These are phyloP conservation scores for Coenonympha arcania DNA, from an alignment of 2,888 invertebrate species.

Conservation along the genomic window DNA sequence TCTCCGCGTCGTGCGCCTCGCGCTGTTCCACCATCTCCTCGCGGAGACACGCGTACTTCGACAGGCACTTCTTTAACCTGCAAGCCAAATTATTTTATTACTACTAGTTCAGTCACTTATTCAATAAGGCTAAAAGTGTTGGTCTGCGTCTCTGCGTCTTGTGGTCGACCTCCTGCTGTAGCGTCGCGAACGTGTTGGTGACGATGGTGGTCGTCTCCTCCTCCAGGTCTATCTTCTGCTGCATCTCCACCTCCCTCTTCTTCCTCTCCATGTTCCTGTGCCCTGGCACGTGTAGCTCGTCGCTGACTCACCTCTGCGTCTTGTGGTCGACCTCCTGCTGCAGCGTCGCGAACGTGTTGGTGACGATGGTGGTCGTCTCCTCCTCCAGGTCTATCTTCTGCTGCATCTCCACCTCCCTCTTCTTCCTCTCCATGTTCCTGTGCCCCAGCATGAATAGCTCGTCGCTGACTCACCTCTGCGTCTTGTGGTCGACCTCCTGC, in stretches of 20 bases:
- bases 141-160: constrained; percentile 88
- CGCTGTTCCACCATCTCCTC: constrained; percentile 69
- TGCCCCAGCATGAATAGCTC: constrained; percentile 91
- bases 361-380: constrained; percentile 92
- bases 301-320: constrained; percentile 79
- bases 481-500: constrained; percentile 97
- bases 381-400: constrained; percentile 95
- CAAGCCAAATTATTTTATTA: neutral
- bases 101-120: no score
- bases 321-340: constrained; percentile 98
- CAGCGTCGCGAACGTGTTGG: constrained; percentile 90
- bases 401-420: constrained; percentile 93
- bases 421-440: constrained; percentile 84
- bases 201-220: constrained; percentile 95
- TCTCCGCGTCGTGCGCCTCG: constrained; percentile 91
- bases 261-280: constrained; percentile 86
- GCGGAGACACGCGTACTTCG: constrained; percentile 80
- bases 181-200: constrained; percentile 89
- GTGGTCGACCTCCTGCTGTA: constrained; percentile 97
- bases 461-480: constrained; percentile 78
- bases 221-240: constrained; percentile 92
- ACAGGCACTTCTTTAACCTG: constrained; percentile 91
- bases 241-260: constrained; percentile 92
- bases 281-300: constrained; percentile 90
- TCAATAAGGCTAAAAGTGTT: no score